These are phyloP conservation scores for Dromaius novaehollandiae DNA, from an alignment of 2,113 vertebrate genomes.

Conservation along the genomic window DNA sequence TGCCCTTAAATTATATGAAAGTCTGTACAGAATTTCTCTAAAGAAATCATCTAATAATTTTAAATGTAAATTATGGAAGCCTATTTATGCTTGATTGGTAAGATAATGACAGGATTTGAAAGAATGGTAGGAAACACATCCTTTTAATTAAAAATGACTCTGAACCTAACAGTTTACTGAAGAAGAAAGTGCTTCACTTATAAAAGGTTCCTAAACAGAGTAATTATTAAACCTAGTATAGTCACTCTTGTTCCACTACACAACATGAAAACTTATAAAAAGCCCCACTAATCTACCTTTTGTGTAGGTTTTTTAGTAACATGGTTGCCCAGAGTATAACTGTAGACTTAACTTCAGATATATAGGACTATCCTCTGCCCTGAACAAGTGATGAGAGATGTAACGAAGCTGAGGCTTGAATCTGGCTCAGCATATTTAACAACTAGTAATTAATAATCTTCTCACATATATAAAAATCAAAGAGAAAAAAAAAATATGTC, in stretches of 20 bases:
- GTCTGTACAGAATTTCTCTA: not conserved
- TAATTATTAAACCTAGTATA: not conserved
- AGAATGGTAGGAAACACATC: not conserved
- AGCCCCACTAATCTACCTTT: not conserved
- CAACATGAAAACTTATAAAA: not conserved
- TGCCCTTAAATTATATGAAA: not conserved
- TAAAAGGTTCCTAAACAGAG: not conserved
- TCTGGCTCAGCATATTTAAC: not conserved
- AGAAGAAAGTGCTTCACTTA: not conserved
- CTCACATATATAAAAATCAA: not conserved
- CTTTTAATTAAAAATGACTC: not conserved
- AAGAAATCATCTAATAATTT: not conserved
- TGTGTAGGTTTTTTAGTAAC: not conserved
- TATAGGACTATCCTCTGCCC: accelerated
- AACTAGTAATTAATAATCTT: not conserved
- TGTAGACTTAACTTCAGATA: not conserved
- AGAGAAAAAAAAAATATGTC: not conserved
- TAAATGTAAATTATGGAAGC: not conserved
- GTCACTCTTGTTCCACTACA: not conserved
- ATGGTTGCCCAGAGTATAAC: not conserved
- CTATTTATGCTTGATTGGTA: not conserved
- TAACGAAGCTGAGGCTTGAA: not conserved
- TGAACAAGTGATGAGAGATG: not conserved
- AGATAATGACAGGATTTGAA: not conserved
- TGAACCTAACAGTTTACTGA: not conserved